Evolutionary conservation across 2,888 invertebrate genomes (phyloP), one percentile per base, ranked within the genome.

Genomic region (Caprella mutica): DNA sequence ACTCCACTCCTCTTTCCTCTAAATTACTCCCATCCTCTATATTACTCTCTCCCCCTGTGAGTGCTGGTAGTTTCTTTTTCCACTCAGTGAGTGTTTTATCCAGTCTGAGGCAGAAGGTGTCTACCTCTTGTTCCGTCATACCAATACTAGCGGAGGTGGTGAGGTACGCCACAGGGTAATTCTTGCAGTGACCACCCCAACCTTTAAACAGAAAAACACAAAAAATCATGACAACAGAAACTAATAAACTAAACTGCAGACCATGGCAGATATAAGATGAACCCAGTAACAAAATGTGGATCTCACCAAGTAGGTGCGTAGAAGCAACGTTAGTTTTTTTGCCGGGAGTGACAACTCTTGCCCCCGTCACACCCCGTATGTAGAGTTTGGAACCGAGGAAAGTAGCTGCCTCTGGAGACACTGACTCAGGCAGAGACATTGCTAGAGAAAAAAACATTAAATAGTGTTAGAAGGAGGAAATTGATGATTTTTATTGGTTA

Each of bases 131-230:
- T 65, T 76, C 75, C 44, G 77, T 77, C 71, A 84, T 78, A 3
- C 86, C 86, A 35, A 87, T 72, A 5, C 81, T 77, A 3, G 85
- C 83, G 17, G 86, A 85, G 51, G 82, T 83, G 3, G 86, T 86
- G 65, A 86, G 73, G 70, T 86, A 86, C 2, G 83, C 78, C 59
- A 74, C 72, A 12, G 77, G 76, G 67, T 79, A 80, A 65, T 74
- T 72, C 67, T 77, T 74, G 65, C 76, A 75, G 71, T 86, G 85
- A 9, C 82, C 77, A 48, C 85, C 85, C 80, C 84, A 86, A 55
- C 81, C 84, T 82, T 67, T 21, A 69, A 66, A 66, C 53, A 5
- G 24, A 27, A 6, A 27, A 9, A 17, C 21, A 17, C n/a, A 26
- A 23, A 9, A 6, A n/a, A 6, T 21, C 4, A 4, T n/a, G 26